phyloP scores from a whole-genome alignment of 2,797 vertebrate species.

The Pangasius djambal region DNA sequence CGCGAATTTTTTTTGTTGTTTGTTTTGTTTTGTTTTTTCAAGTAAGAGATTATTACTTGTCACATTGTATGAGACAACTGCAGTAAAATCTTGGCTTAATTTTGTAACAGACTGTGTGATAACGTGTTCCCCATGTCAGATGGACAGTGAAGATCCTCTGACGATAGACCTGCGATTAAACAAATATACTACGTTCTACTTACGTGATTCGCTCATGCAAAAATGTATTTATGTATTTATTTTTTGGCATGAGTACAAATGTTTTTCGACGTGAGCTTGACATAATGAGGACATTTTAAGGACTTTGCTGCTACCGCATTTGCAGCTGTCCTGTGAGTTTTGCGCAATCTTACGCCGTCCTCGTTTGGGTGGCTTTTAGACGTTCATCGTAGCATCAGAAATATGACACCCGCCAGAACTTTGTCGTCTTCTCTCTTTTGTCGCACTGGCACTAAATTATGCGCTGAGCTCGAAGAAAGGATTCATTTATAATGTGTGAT shows the following conservation, averaged over 20 bases:
- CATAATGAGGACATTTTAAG: not conserved
- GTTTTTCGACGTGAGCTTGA: not conserved
- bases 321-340: not conserved
- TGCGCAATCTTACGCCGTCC: not conserved
- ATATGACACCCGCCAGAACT: not conserved
- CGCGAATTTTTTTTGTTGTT: too few species aligned
- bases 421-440: not conserved
- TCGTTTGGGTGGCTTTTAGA: not conserved
- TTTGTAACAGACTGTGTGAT: too few species aligned
- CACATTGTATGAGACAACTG: too few species aligned
- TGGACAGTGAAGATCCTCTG: not conserved
- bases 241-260: not conserved
- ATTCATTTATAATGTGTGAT: not conserved
- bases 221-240: too few species aligned
- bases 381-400: not conserved
- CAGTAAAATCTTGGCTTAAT: too few species aligned
- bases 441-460: not conserved
- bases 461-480: not conserved
- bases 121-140: too few species aligned
- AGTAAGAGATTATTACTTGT: not conserved
- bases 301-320: not conserved
- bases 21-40: too few species aligned
- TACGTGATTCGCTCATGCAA: not conserved
- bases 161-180: not conserved
- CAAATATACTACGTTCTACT: not conserved